Conservation (phyloP, 1,140 invertebrate genomes). For the Ridgeia piscesae region DNA sequence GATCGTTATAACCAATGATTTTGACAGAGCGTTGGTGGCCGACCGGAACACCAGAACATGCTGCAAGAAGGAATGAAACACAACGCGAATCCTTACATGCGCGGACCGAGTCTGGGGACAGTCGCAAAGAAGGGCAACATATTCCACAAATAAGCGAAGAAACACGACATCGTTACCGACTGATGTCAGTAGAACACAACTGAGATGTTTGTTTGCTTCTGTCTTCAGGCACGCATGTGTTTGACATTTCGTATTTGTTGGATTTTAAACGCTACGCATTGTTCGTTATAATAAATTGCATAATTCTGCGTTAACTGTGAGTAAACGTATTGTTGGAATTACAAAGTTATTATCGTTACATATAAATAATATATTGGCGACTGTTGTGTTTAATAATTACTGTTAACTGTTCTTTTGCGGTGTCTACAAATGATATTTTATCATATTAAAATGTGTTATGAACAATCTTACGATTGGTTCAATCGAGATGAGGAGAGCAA, state of each 20-base stretch:
- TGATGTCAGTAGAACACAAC: background rate
- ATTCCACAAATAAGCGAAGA: constrained; percentile 25
- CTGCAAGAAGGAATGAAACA: background rate
- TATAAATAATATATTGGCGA: background rate
- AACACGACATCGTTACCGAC: background rate
- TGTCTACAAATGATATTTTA: background rate
- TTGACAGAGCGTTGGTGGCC: background rate
- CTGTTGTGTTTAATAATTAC: background rate
- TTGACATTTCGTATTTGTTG: background rate
- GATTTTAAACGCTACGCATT: background rate
- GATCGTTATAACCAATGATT: background rate
- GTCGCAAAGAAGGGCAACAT: constrained; percentile 55
- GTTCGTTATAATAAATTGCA: background rate
- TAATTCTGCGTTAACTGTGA: background rate
- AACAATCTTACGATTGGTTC: background rate
- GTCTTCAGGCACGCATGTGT: background rate
- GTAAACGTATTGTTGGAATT: background rate
- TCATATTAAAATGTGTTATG: background rate
- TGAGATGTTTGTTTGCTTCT: background rate
- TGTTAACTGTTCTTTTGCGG: background rate
- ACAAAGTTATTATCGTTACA: background rate
- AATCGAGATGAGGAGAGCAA: background rate
- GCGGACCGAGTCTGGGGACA: constrained; percentile 52
- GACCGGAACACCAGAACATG: background rate
- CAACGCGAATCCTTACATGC: constrained; percentile 49